Conservation (phyloP, 1,140 invertebrate species). For the Cotesia glomerata region DNA sequence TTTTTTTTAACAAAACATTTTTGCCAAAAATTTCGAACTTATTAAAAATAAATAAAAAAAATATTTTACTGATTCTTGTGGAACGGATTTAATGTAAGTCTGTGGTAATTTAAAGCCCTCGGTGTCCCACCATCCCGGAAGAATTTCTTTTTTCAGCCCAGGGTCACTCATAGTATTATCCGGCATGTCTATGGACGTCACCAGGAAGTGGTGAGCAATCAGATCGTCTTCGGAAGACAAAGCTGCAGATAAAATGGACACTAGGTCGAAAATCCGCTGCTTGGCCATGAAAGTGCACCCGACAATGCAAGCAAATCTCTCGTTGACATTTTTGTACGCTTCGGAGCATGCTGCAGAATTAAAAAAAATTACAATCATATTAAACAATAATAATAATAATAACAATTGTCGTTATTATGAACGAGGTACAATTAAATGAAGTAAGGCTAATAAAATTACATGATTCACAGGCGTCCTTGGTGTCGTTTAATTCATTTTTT, state of each 20-base stretch:
- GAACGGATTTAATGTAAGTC: conserved; percentile 59
- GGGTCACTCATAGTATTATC: conserved; percentile 58
- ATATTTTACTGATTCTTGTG: conserved; percentile 50
- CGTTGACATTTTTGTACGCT: conserved; percentile 51
- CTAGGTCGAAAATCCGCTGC: conserved; percentile 46
- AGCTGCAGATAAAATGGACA: conserved; percentile 46
- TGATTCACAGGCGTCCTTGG: conserved; percentile 51
- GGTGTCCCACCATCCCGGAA: conserved; percentile 57
- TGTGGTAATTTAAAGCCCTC: conserved; percentile 58
- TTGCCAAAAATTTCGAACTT: too few relatives aligned
- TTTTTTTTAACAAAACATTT: too few relatives aligned
- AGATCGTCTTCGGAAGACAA: conserved; percentile 48
- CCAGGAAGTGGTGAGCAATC: conserved; percentile 47
- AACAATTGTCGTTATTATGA: too few relatives aligned
- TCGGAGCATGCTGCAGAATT: conserved; percentile 55
- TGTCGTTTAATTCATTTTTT: conserved; percentile 47
- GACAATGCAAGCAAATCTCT: conserved; percentile 50
- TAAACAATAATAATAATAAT: not conserved
- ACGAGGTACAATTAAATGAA: too few relatives aligned
- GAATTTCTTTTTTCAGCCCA: conserved; percentile 53
- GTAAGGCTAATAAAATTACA: conserved; percentile 39
- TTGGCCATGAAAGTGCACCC: conserved; percentile 58
- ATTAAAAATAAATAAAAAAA: too few relatives aligned
- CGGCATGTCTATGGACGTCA: conserved; percentile 53
- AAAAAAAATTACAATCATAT: not conserved